These are phyloP conservation scores for Glomeris marginata DNA, from an alignment of 2,888 invertebrate genomes.

Conservation along the genomic window DNA sequence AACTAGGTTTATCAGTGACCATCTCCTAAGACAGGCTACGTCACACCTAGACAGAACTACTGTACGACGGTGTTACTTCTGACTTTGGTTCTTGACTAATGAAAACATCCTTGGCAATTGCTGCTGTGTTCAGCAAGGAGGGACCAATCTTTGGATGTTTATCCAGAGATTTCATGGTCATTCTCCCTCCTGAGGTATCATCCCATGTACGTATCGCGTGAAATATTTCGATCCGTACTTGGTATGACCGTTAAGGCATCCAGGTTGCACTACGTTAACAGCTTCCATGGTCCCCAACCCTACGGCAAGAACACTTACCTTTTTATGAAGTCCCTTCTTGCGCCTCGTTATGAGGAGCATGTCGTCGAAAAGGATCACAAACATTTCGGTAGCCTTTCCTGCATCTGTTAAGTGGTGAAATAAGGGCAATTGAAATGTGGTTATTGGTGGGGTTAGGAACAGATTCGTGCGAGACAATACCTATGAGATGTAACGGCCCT, in stretches of 20 bases:
- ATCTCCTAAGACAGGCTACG: background rate
- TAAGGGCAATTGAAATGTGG: background rate
- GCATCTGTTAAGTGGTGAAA: no score
- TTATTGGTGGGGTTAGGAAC: background rate
- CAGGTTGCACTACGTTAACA: no score
- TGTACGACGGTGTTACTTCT: no score
- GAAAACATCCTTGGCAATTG: no score
- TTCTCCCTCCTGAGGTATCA: no score
- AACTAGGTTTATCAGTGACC: background rate
- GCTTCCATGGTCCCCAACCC: no score
- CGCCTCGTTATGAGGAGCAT: slow-evolving; percentile 43
- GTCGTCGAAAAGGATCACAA: slow-evolving; percentile 45
- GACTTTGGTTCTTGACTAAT: no score
- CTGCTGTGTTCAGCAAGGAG: no score
- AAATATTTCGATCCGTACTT: no score
- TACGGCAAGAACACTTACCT: slow-evolving; percentile 26
- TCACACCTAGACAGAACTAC: background rate
- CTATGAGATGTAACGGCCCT: slow-evolving; percentile 33
- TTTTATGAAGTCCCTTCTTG: slow-evolving; percentile 39
- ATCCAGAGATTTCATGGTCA: no score
- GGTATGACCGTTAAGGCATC: background rate
- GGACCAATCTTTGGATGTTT: no score
- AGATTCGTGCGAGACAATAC: slow-evolving; percentile 4
- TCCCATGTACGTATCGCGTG: no score
- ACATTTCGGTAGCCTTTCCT: slow-evolving; percentile 41